phyloP scores from a whole-genome alignment of 2,797 vertebrate species.

The Sebastes jordani region DNA sequence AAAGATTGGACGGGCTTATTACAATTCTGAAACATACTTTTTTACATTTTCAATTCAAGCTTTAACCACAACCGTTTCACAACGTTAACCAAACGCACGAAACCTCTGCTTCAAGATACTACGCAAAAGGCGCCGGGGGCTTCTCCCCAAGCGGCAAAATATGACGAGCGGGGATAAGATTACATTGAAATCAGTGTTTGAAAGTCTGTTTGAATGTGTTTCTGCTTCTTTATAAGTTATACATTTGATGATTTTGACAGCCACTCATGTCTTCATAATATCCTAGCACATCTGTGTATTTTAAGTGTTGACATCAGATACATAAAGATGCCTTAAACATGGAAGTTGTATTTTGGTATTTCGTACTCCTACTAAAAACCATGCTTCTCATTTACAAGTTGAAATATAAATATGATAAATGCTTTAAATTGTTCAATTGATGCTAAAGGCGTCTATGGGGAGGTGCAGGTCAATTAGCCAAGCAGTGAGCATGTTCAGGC shows the following conservation, averaged over 20 bases:
- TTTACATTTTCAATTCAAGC: too few relatives aligned
- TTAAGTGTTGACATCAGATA: not conserved
- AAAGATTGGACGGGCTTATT: too few relatives aligned
- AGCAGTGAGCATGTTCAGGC: conserved; percentile 77
- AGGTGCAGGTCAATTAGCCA: conserved; percentile 78
- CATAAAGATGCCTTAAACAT: not conserved
- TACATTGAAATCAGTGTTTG: not conserved
- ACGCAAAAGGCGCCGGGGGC: fast-evolving
- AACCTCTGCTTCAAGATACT: too few relatives aligned
- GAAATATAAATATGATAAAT: not conserved
- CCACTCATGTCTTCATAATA: not conserved
- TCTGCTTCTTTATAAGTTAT: not conserved
- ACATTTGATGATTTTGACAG: conserved; percentile 2
- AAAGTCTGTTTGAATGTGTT: conserved; percentile 3
- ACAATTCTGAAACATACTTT: too few relatives aligned
- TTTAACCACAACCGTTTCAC: too few relatives aligned
- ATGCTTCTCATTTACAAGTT: conserved; percentile 4
- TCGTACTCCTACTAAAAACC: not conserved
- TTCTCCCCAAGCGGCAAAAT: too few relatives aligned
- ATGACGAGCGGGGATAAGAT: too few relatives aligned
- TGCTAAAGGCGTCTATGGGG: conserved; percentile 39
- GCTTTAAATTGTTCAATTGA: conserved; percentile 41
- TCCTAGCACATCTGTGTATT: not conserved
- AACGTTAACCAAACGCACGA: too few relatives aligned
- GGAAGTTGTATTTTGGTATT: not conserved